A percentile compares a stretch with the other conserved stretches of the same genome.
Conservation (phyloP, 92 coral and sea anemone species). For the Phenganax marumi region DNA sequence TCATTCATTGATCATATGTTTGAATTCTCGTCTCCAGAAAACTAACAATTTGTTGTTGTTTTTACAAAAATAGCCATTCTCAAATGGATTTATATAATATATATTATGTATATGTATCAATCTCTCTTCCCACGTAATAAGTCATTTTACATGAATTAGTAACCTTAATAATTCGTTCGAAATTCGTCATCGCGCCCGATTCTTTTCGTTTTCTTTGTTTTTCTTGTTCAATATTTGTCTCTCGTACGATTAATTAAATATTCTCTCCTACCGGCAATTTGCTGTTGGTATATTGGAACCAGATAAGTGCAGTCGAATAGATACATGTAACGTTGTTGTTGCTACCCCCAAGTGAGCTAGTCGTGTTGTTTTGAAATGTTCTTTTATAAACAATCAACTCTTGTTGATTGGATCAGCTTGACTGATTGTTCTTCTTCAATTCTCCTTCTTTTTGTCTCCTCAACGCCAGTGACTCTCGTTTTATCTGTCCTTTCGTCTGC, state of each 20-base stretch:
- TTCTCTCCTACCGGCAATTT: not conserved
- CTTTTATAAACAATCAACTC: slow-evolving; percentile 45
- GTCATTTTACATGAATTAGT: not conserved
- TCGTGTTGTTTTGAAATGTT: slow-evolving; percentile 37
- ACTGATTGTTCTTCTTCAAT: slow-evolving; percentile 23
- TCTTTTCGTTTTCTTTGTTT: not conserved
- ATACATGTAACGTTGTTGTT: slow-evolving; percentile 22
- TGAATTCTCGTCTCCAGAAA: not conserved
- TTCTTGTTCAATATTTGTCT: not conserved
- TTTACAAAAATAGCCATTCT: not conserved
- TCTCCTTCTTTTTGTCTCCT: slow-evolving; percentile 29
- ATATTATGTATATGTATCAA: not conserved
- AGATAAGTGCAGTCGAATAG: not conserved
- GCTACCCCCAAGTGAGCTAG: slow-evolving; percentile 40
- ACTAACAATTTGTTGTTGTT: not conserved
- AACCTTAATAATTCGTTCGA: not conserved
- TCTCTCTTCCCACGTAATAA: not conserved
- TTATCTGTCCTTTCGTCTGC: slow-evolving; percentile 30
- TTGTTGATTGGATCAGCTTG: slow-evolving; percentile 50
- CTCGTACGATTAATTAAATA: not conserved
- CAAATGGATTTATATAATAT: not conserved
- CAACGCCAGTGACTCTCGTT: not conserved
- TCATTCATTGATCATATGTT: slow-evolving; percentile 4
- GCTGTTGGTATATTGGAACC: not conserved
- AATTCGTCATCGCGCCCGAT: not conserved